Evolutionary conservation across 2,797 vertebrate species (phyloP), one percentile per base, ranked within the genome.

Genomic region (Platyrinchus mystaceus): DNA sequence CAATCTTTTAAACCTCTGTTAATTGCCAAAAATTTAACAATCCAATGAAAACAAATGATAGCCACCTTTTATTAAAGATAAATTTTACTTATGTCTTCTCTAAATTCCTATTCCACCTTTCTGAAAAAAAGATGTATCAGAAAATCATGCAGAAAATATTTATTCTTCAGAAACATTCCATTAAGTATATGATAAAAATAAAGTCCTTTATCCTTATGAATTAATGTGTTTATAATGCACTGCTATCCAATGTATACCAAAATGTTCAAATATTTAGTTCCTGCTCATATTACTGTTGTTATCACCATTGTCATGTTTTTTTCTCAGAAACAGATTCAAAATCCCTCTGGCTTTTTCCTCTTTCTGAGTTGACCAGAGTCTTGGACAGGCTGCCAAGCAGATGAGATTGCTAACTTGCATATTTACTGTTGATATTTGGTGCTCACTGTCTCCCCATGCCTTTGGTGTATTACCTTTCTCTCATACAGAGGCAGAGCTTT

Each of bases 391-490:
- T 81, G 27, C 37, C n/a, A 60, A 91, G 36, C 10, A 66, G 50
- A 91, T 28, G 43, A 78, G 20, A 62, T 69, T 50, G 41, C 16
- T 44, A 43, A 1, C 12, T 55, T 50, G 27, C 10, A 32, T 26
- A 46, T 46, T 74, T 66, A 34, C 18, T 50, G 46, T 46, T 47
- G 67, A 53, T 34, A n/a, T 9, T 37, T 49, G 41, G 12, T 30
- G 15, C 34, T 73, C 1, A 0, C 19, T 63, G 10, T n/a, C 8
- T 39, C 11, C 34, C 21, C 13, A 15, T 7, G 10, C 10, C 20
- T 41, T 50, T 43, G 10, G 10, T 76, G 7, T n/a, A 12, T 62
- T 79, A 14, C 2, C 12, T 75, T 58, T 43, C 16, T 69, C 4
- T 66, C 4, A 14, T 6, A 44, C 4, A 75, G 17, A 71, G 12